phyloP scores from a whole-genome alignment of 2,113 vertebrate genomes.

The Coturnix japonica region DNA sequence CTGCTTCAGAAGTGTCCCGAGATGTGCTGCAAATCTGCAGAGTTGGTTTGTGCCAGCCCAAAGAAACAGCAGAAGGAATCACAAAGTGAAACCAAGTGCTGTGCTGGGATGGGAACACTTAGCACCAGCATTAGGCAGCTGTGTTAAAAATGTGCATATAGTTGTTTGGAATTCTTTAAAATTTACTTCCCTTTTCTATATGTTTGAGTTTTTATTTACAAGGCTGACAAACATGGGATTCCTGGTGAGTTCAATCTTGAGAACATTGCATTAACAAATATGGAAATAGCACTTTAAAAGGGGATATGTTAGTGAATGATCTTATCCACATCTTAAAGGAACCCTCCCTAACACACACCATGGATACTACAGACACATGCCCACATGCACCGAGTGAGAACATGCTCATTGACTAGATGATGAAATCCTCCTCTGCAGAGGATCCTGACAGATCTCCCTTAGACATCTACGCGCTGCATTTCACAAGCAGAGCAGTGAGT shows the following conservation, averaged over 20 bases:
- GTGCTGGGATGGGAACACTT: neutral
- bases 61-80: neutral
- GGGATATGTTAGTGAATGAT: neutral
- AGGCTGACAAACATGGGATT: neutral
- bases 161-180: neutral
- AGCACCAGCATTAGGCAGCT: accelerated
- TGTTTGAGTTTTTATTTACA: neutral
- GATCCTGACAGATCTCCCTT: neutral
- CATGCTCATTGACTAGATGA: neutral
- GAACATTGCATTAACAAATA: neutral
- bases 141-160: neutral
- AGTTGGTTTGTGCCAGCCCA: neutral
- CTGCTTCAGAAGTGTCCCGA: neutral
- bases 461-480: neutral
- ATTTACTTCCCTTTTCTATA: neutral
- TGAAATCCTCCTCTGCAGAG: neutral
- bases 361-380: neutral
- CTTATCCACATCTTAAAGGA: neutral
- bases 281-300: neutral
- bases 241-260: neutral
- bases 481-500: neutral
- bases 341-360: neutral
- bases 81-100: neutral
- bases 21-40: neutral
- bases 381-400: neutral